Conservation (phyloP, 2,888 invertebrate species). For the Athetis lepigone region DNA sequence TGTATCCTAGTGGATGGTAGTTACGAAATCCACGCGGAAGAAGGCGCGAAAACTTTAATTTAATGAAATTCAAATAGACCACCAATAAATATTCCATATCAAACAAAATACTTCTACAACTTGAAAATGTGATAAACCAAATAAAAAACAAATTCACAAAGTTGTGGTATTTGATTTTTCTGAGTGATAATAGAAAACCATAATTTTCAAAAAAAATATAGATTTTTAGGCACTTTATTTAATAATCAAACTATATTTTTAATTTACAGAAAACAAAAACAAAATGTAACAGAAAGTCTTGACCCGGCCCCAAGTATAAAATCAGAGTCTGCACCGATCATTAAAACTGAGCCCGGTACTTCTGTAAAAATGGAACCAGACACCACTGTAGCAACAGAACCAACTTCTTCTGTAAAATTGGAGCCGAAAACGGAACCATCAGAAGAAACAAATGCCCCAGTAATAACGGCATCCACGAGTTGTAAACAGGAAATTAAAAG, state of each 20-base stretch:
- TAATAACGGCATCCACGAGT: slow-evolving; percentile 7
- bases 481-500: slow-evolving; percentile 53
- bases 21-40: no score
- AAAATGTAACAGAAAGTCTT: background rate
- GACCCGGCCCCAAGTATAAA: slow-evolving; percentile 12
- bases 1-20: no score
- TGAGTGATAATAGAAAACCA: no score
- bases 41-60: no score
- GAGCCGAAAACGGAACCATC: slow-evolving; percentile 23
- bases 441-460: slow-evolving; percentile 16
- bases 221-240: background rate
- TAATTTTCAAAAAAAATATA: no score
- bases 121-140: no score
- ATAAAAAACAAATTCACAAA: no score
- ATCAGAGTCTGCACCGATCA: slow-evolving; percentile 16
- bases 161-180: no score
- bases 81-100: no score
- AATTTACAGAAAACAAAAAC: slow-evolving; percentile 60
- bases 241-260: background rate
- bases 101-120: no score
- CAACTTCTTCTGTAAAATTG: slow-evolving; percentile 22
- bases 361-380: slow-evolving; percentile 32
- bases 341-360: slow-evolving; percentile 17
- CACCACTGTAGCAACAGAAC: slow-evolving; percentile 10
- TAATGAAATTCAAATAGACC: background rate